These are phyloP conservation scores for Melanocharis versteri DNA, from an alignment of 2,113 vertebrate genomes.

Conservation along the genomic window DNA sequence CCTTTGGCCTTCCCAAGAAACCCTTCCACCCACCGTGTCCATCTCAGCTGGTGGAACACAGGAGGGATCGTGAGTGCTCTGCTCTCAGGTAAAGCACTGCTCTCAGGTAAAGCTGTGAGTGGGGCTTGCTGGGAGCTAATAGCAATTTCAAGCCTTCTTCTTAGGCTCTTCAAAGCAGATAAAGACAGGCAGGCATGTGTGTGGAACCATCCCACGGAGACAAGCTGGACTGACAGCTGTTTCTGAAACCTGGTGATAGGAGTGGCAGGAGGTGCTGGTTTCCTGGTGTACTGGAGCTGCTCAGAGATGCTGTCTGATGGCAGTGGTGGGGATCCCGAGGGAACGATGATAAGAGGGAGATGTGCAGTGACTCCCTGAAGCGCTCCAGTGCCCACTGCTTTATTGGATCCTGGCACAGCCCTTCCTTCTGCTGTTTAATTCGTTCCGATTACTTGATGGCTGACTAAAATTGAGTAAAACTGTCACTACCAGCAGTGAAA, in stretches of 20 bases:
- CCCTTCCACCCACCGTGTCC: accelerated
- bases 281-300: not conserved
- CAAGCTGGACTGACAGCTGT: not conserved
- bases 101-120: not conserved
- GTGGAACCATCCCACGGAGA: not conserved
- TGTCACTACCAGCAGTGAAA: not conserved
- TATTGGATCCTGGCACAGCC: not conserved
- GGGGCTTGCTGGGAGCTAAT: not conserved
- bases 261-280: not conserved
- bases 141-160: not conserved
- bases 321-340: not conserved
- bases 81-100: not conserved
- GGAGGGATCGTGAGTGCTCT: accelerated
- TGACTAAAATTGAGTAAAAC: constrained; percentile 34
- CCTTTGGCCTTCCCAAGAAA: not conserved
- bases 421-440: constrained; percentile 19
- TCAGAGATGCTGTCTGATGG: not conserved
- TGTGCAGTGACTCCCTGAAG: not conserved
- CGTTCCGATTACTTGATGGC: constrained; percentile 4
- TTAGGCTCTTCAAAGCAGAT: not conserved
- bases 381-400: not conserved
- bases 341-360: not conserved
- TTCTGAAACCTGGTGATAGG: not conserved
- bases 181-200: not conserved
- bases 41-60: not conserved